phyloP scores from a whole-genome alignment of 2,888 invertebrate species.

The Lumbricus terrestris region DNA sequence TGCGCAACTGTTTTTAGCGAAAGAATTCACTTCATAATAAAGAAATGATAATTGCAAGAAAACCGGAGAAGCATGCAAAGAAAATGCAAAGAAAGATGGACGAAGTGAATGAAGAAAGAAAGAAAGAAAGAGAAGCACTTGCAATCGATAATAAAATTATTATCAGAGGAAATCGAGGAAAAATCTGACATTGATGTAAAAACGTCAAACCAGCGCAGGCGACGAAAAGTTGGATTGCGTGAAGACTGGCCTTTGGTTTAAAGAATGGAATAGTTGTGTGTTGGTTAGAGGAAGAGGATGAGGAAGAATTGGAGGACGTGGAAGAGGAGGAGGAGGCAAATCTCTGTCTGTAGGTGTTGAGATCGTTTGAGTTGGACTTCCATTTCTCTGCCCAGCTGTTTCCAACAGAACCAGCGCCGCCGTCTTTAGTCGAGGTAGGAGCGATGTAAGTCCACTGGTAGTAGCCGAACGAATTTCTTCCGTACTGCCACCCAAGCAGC shows the following conservation, averaged over 20 bases:
- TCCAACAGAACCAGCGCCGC: neutral
- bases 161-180: neutral
- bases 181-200: neutral
- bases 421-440: neutral
- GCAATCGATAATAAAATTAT: too few species aligned
- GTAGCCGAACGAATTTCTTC: slow-evolving; percentile 19
- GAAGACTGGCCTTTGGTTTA: slow-evolving; percentile 11
- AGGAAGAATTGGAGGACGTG: neutral
- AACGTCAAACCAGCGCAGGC: neutral
- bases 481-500: slow-evolving; percentile 20
- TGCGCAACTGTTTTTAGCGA: too few species aligned
- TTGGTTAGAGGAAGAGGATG: neutral
- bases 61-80: neutral
- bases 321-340: neutral
- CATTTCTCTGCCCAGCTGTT: slow-evolving; percentile 7
- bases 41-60: neutral
- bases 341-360: neutral
- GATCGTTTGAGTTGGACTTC: neutral
- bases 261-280: neutral
- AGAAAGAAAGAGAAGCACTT: neutral
- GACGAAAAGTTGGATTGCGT: neutral
- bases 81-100: neutral
- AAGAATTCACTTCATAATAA: neutral
- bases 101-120: too few species aligned
- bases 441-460: slow-evolving; percentile 23